Evolutionary conservation across 1,140 invertebrate genomes (phyloP), one percentile per base, ranked within the genome.

Genomic region (Rhynchophorus ferrugineus): DNA sequence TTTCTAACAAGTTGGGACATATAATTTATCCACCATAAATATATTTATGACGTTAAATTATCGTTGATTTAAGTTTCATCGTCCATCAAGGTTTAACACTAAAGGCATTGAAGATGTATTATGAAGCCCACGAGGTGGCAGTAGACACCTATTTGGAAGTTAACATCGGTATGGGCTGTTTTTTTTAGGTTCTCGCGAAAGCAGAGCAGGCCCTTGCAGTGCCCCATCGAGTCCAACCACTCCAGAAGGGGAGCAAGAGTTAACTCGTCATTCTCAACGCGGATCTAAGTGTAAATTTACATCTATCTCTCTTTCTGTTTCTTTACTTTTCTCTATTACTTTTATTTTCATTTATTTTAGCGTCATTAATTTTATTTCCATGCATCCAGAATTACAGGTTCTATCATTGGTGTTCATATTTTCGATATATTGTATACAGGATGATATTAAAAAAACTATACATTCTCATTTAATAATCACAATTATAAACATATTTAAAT

Each of bases 241-340:
- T 54, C 74, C 75, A 35, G 61, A 74, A 65, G 71, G 60, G 13
- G 61, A 61, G 35, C 61, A 66, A 59, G 65, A 69, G 58, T 58
- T 69, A 57, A 62, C 66, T 21, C 76, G 83, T 66, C 84, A 83
- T 71, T 82, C 83, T 59, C 77, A 86, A 53, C 77, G 85, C 74
- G 83, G 84, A 79, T 86, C 84, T 60, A 86, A 86, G 78, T 86
- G 85, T 82, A 82, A 80, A 74, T 71, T 41, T 54, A 47, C 54
- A 48, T 44, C 44, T 54, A 24, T 48, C 29, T 52, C 33, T 47
- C 29, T 37, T 1, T 20, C 45, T 44, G 7, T 39, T n/a, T 13
- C 41, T 38, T 17, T 37, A 8, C 21, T 39, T 49, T 49, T 49
- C 34, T 37, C 41, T 59, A 56, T 54, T 59, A 56, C 58, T 47